Base-by-base conservation (phyloP, 2,888 invertebrate genomes). In the Temnothorax ravouxi region DNA sequence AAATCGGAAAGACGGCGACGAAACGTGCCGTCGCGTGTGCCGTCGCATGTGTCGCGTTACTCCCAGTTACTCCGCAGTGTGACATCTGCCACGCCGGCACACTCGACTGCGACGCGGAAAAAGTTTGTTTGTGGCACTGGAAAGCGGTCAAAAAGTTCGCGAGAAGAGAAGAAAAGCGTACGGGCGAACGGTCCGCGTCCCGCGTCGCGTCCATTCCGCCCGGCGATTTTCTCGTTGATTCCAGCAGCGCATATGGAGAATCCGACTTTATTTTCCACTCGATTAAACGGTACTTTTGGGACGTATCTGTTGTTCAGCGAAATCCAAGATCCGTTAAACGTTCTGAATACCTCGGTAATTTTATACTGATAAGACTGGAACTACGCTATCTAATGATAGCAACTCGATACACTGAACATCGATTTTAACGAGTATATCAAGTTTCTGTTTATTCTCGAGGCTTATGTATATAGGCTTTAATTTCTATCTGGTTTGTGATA, bases 71-170 rank as follows among this genome's bases (percentile, higher is more conserved):
- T 13, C 25, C 21, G 50, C 21, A 21, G 47, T 1, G 44, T 9
- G 54, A 71, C 79, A 79, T 59, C 69, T 69, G 79, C 44, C 44
- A 34, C 44, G n/a, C 21, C n/a, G 18, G 44, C n/a, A 67, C 11
- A 56, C 41, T 47, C 15, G 75, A 56, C 34, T 50, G 8, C 18
- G 9, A 29, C 52, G 44, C 29, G 62, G 13, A 52, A 44, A 52
- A 76, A 77, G 25, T 41, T 77, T 77, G 77, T 77, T 77, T 77
- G 67, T n/a, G 77, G 18, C 41, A 34, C n/a, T 18, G 71, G 15
- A 41, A 54, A 21, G 8, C 38, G 64, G 5, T 41, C 29, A n/a
- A 44, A 44, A 69, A 67, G 56, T 38, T 67, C 29, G 52, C 13
- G 25, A 21, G 8, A 1, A 15, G 15, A 44, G 5, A 47, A 11